Percentiles rank a stretch among this genome's conserved stretches.
These are phyloP conservation scores for Drosophila saltans DNA, from an alignment of 1,140 invertebrate genomes.

Conservation along the genomic window DNA sequence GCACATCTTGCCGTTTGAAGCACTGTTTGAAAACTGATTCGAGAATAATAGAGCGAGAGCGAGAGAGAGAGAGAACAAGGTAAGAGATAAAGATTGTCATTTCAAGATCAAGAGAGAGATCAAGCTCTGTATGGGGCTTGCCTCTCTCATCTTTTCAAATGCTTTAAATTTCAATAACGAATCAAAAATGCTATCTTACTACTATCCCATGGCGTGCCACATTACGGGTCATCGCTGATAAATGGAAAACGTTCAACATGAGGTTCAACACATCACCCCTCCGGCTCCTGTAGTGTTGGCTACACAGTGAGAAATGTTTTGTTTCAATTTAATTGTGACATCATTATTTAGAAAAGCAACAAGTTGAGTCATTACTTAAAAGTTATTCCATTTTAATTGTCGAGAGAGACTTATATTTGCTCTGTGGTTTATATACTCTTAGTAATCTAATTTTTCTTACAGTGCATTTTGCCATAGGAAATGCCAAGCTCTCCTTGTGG, in stretches of 20 bases:
- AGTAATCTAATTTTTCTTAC: neutral
- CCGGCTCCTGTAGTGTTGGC: neutral
- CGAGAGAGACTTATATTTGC: too few relatives aligned
- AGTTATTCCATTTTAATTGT: too few relatives aligned
- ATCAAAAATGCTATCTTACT: neutral
- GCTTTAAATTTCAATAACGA: conserved; percentile 8
- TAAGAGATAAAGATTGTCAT: neutral
- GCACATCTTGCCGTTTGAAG: conserved; percentile 25
- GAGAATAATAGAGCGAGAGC: neutral
- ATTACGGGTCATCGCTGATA: conserved; percentile 65
- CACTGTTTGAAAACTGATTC: conserved; percentile 12
- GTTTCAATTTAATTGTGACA: too few relatives aligned
- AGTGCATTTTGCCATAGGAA: conserved; percentile 27
- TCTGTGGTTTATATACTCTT: too few relatives aligned
- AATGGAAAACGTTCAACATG: conserved; percentile 10
- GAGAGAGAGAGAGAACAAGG: neutral
- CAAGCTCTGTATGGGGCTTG: neutral
- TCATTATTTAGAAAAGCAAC: too few relatives aligned
- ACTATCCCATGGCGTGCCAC: neutral
- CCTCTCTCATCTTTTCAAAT: neutral
- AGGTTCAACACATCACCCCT: conserved; percentile 23
- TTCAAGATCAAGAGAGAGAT: neutral
- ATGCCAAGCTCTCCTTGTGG: conserved; percentile 18
- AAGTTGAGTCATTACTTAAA: too few relatives aligned
- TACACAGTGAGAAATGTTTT: neutral